Evolutionary conservation across 2,113 vertebrate species (phyloP).

Genomic region (Nannobrachium achirus): DNA sequence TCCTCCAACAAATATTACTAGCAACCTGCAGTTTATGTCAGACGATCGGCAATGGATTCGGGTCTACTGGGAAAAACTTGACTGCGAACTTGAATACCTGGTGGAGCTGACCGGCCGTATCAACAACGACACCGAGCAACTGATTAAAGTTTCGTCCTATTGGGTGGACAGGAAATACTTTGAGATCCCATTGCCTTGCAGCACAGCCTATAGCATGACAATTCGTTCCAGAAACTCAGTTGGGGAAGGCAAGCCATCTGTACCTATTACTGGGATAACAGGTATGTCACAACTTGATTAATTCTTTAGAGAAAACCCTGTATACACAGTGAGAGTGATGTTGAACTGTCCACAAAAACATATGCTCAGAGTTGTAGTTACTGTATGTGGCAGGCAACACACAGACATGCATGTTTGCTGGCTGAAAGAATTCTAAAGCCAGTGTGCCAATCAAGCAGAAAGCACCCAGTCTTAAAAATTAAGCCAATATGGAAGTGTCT

Average conservation of each 20-base stretch:
- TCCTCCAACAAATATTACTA: slow-evolving; percentile 66
- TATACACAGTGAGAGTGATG: neutral
- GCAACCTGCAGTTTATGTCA: slow-evolving; percentile 64
- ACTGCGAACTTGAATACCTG: slow-evolving; percentile 71
- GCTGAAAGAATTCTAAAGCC: neutral
- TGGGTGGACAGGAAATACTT: slow-evolving; percentile 72
- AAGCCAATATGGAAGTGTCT: too few species aligned
- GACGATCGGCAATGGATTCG: slow-evolving; percentile 52
- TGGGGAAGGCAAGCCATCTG: slow-evolving; percentile 64
- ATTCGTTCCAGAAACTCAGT: slow-evolving; percentile 69
- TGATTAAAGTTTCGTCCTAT: slow-evolving; percentile 73
- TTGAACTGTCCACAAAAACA: neutral
- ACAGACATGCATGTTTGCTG: neutral
- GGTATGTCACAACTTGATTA: neutral
- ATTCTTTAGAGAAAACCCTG: neutral
- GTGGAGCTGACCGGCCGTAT: slow-evolving; percentile 63
- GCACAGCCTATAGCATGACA: slow-evolving; percentile 69
- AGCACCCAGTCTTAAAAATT: too few species aligned
- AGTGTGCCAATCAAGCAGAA: too few species aligned
- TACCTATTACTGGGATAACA: slow-evolving; percentile 19
- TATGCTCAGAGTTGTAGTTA: neutral
- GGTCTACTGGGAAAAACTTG: slow-evolving; percentile 63
- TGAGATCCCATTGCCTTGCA: slow-evolving; percentile 77
- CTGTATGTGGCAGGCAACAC: neutral
- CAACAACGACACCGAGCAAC: slow-evolving; percentile 45